These are phyloP conservation scores for Stenodema calcarata DNA, from an alignment of 2,888 invertebrate genomes.

Conservation along the genomic window DNA sequence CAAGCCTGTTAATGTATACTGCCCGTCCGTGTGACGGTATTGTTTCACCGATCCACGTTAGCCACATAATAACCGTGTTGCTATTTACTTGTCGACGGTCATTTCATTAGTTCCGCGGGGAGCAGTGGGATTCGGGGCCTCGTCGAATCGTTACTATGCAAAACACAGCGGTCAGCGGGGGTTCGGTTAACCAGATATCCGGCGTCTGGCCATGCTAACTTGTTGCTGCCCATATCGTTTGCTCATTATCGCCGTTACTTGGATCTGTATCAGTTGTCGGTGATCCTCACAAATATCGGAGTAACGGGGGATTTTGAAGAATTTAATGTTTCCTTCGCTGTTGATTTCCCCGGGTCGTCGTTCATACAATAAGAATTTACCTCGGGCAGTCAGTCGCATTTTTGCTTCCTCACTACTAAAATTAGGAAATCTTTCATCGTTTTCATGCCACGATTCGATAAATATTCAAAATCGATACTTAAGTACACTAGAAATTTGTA, in stretches of 20 bases:
- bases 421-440: no score
- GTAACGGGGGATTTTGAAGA: neutral
- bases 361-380: neutral
- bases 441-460: no score
- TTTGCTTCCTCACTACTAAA: no score
- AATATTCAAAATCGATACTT: no score
- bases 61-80: no score
- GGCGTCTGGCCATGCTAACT: slow-evolving; percentile 13
- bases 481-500: no score
- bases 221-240: slow-evolving; percentile 3
- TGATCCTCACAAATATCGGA: neutral
- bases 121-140: neutral
- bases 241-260: neutral
- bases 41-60: no score
- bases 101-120: neutral
- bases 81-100: neutral
- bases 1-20: no score
- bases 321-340: neutral
- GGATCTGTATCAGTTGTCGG: neutral
- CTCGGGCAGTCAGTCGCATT: neutral
- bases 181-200: neutral
- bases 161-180: neutral
- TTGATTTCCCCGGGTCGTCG: neutral
- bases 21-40: no score
- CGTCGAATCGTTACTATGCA: neutral